phyloP scores from a whole-genome alignment of 1,140 invertebrate genomes.

The Lasaia peninsularis region DNA sequence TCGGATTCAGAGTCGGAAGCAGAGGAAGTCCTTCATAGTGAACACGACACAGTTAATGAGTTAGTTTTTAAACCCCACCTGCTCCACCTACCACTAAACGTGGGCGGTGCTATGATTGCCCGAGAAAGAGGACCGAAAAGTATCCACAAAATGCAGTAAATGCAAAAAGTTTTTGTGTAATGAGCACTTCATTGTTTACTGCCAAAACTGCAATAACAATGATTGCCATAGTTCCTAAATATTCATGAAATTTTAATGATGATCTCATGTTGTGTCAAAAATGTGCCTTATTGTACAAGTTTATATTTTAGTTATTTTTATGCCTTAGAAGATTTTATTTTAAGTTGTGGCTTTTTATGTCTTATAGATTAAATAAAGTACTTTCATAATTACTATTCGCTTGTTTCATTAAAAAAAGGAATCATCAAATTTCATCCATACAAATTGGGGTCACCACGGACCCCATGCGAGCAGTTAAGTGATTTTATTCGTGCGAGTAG shows the following conservation, averaged over 20 bases:
- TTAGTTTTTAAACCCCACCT: constrained; percentile 13
- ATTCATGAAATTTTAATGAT: constrained; percentile 17
- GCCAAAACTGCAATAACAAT: constrained; percentile 20
- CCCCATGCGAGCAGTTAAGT: constrained; percentile 19
- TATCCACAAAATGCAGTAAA: constrained; percentile 20
- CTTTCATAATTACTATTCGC: constrained; percentile 18
- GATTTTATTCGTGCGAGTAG: constrained; percentile 19
- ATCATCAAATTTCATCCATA: constrained; percentile 19
- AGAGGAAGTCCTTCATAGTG: too few species aligned
- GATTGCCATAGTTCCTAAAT: constrained; percentile 21
- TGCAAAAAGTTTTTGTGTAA: constrained; percentile 21
- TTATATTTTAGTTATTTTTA: constrained; percentile 22
- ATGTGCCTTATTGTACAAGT: constrained; percentile 16
- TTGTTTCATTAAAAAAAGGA: constrained; percentile 17
- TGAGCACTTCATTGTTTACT: constrained; percentile 19
- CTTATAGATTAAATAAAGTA: constrained; percentile 19
- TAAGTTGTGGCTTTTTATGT: constrained; percentile 19
- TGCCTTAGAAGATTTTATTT: constrained; percentile 19
- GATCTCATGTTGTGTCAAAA: constrained; percentile 17
- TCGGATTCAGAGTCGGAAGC: too few species aligned
- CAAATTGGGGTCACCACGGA: constrained; percentile 19
- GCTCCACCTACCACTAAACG: constrained; percentile 17
- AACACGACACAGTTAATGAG: background rate
- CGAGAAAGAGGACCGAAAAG: constrained; percentile 18
- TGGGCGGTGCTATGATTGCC: constrained; percentile 16